Percentiles rank a stretch among this genome's conserved stretches.
These are phyloP conservation scores for Octodon degus DNA, from an alignment of 2,113 vertebrate species.

Conservation along the genomic window DNA sequence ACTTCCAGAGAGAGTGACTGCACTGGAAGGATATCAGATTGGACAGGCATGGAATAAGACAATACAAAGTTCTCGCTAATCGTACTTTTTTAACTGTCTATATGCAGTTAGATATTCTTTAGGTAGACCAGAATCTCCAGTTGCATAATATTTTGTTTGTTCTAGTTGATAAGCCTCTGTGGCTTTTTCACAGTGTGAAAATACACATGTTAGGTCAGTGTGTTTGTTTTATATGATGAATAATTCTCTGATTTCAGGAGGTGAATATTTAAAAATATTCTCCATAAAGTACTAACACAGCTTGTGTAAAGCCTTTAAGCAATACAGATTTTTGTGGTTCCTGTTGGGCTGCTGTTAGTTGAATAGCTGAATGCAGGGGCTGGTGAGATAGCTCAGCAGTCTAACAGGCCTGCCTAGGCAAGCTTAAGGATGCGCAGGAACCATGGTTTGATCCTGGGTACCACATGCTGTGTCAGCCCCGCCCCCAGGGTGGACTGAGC, in stretches of 20 bases:
- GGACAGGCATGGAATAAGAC: constrained; percentile 87
- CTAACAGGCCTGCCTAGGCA: too few relatives aligned
- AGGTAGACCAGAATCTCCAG: constrained; percentile 15
- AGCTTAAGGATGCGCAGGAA: too few relatives aligned
- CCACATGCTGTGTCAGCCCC: too few relatives aligned
- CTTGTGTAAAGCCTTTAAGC: constrained; percentile 28
- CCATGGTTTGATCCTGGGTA: too few relatives aligned
- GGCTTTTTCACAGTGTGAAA: constrained; percentile 14
- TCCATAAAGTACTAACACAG: background rate
- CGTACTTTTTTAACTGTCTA: background rate
- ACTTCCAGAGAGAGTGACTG: constrained; percentile 90
- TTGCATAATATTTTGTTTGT: constrained; percentile 41
- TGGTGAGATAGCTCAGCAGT: too few relatives aligned
- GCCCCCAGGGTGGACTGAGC: too few relatives aligned
- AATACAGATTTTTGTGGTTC: background rate
- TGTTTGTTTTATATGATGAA: background rate
- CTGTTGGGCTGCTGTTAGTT: background rate
- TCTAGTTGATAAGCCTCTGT: constrained; percentile 21
- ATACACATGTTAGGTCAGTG: constrained; percentile 31
- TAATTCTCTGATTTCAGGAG: constrained; percentile 27
- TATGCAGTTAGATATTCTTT: background rate
- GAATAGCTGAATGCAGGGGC: background rate
- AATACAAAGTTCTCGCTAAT: background rate
- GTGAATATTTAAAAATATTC: constrained; percentile 5
- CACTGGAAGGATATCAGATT: constrained; percentile 91